Percentiles rank a stretch among this genome's conserved stretches.
Conservation (phyloP, 2,113 vertebrate genomes). For the Melanostigma gelatinosum region DNA sequence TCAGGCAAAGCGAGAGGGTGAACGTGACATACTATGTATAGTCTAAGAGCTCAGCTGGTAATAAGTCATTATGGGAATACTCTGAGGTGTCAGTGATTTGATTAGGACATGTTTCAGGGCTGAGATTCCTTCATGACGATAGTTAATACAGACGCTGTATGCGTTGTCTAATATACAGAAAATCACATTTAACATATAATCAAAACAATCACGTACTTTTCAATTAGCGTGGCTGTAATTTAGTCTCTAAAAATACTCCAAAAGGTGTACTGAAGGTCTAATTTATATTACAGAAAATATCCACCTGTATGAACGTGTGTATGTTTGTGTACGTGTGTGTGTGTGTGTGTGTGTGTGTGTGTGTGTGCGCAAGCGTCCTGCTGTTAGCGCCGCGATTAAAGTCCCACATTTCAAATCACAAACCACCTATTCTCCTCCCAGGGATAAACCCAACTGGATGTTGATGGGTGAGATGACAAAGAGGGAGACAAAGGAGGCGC, state of each 20-base stretch:
- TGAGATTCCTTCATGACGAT: background rate
- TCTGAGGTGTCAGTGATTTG: slow-evolving; percentile 19
- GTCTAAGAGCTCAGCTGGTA: slow-evolving; percentile 41
- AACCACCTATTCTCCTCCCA: slow-evolving; percentile 12
- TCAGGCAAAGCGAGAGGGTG: slow-evolving; percentile 54
- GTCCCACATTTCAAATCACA: slow-evolving; percentile 14
- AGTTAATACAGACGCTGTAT: background rate
- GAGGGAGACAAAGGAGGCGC: background rate
- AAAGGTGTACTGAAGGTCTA: background rate
- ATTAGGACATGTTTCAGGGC: slow-evolving; percentile 14
- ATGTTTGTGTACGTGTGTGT: background rate
- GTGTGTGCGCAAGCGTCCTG: background rate
- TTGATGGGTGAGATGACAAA: slow-evolving; percentile 27
- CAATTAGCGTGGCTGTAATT: background rate
- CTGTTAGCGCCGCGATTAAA: background rate
- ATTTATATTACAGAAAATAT: background rate
- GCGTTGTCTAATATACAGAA: background rate
- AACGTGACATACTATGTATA: slow-evolving; percentile 59
- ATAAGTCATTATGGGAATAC: slow-evolving; percentile 46
- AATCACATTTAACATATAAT: background rate
- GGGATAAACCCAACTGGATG: slow-evolving; percentile 6
- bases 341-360: background rate
- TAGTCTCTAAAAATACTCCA: background rate
- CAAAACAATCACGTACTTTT: background rate
- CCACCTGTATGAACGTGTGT: background rate